Base-by-base conservation (phyloP, 2,888 invertebrate genomes). In the Metalampra italica region DNA sequence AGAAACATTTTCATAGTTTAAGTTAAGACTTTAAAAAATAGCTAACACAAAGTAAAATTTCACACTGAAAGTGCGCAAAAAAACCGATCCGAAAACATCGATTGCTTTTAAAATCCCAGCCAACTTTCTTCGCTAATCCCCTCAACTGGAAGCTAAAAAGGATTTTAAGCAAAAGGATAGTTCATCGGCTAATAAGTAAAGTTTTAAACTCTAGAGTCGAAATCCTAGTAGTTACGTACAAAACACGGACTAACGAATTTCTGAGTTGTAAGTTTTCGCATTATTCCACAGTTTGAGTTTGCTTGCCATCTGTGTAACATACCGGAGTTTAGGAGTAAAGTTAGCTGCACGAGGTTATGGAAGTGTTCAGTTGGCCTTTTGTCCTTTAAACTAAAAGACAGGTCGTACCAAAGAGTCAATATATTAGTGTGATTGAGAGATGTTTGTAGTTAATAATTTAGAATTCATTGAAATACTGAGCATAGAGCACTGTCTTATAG, bases 261-360 rank as follows among this genome's bases (percentile, higher is more conserved):
- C 56, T 54, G 54, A 62, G 64, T 64, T 70, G 65, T 60, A 67
- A 68, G 66, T 71, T 71, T 62, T 45, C 56, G 45, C 60, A 57
- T 64, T 64, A 59, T 59, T 53, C 49, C 49, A 52, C 51, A 58
- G 62, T 59, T 56, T 55, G 56, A 51, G 51, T 45, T 48, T 32
- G 57, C 42, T 57, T 56, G 40, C 51, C 64, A 63, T 66, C 63
- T 68, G 63, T 43, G 52, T 47, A 45, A 48, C 46, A 45, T 47
- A 22, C 22, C 43, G 47, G 47, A 47, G 46, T 41, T 49, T 46
- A 22, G 13, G 44, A 53, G 45, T 53, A 47, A 13, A 53, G 45
- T 53, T 52, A 13, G 39, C 2, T 45, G 50, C 52, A 53, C 42
- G 50, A 39, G 49, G 49, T 45, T 44, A 41, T 36, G 40, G 7